Conservation (phyloP, 1,140 invertebrate genomes). For the Pachypeltis micranthus region DNA sequence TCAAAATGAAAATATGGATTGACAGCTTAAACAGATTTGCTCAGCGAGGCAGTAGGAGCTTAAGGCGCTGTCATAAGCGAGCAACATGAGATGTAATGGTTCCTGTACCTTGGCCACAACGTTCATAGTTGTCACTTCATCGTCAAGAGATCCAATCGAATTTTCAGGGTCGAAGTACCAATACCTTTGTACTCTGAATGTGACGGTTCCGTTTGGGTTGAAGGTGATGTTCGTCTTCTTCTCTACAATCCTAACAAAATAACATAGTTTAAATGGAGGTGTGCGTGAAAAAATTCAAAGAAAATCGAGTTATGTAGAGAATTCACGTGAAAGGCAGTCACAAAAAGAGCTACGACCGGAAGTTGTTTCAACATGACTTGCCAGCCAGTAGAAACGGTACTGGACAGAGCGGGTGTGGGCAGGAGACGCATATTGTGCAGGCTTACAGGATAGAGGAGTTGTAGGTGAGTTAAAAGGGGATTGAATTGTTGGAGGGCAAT, state of each 20-base stretch:
- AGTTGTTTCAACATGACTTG: neutral
- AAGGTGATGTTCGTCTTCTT: constrained; percentile 58
- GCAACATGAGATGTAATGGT: neutral
- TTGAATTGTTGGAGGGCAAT: too few relatives aligned
- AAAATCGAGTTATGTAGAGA: too few relatives aligned
- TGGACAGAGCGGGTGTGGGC: too few relatives aligned
- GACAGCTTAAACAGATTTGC: neutral
- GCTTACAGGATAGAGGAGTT: too few relatives aligned
- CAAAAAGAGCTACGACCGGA: neutral
- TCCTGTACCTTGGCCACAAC: constrained; percentile 56
- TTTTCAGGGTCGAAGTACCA: constrained; percentile 60
- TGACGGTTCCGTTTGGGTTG: constrained; percentile 60
- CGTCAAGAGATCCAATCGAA: constrained; percentile 60
- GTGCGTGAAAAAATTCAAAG: too few relatives aligned
- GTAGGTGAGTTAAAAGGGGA: too few relatives aligned
- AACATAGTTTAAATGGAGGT: neutral
- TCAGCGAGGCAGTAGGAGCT: neutral
- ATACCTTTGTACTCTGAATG: constrained; percentile 56
- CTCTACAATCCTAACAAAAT: constrained; percentile 33
- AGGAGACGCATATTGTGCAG: too few relatives aligned
- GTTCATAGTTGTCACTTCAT: constrained; percentile 68
- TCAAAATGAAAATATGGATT: too few relatives aligned
- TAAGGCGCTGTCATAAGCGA: neutral
- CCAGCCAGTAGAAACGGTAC: neutral
- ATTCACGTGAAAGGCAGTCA: neutral